Percentiles rank a stretch among this genome's conserved stretches.
Evolutionary conservation across 1,140 invertebrate genomes (phyloP).

Genomic region (Pogonomyrmex barbatus): DNA sequence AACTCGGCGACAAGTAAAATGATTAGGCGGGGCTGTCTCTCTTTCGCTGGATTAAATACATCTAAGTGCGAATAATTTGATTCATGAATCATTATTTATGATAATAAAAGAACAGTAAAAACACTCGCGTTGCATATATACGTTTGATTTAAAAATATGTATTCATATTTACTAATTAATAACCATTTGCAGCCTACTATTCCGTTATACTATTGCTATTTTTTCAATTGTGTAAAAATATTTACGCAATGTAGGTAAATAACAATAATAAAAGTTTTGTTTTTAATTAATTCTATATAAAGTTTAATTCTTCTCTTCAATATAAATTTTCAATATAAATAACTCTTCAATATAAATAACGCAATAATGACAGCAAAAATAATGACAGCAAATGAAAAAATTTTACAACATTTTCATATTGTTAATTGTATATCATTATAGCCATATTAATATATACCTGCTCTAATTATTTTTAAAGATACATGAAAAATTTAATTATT

Average conservation of each 20-base stretch:
- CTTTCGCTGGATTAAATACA: not conserved
- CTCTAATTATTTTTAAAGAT: not conserved
- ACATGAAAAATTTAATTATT: not conserved
- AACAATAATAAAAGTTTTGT: constrained; percentile 9
- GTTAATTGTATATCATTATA: not conserved
- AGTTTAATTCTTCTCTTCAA: too few species aligned
- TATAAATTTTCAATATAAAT: too few species aligned
- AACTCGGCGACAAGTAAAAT: not conserved
- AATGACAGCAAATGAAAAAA: not conserved
- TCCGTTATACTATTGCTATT: not conserved
- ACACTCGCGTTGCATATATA: not conserved
- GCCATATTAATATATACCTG: not conserved
- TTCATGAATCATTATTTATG: not conserved
- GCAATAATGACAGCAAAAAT: not conserved
- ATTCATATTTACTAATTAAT: constrained; percentile 6
- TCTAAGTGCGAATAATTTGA: not conserved
- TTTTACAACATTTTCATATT: not conserved
- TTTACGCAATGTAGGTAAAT: constrained; percentile 1
- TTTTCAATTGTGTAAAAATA: constrained; percentile 23
- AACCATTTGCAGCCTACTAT: not conserved
- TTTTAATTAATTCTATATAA: not conserved
- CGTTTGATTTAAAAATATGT: not conserved
- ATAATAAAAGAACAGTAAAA: not conserved
- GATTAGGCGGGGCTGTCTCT: not conserved
- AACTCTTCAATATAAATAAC: too few species aligned